Base-by-base conservation (phyloP, 2,113 vertebrate genomes). In the Brachyhypopomus occidentalis region DNA sequence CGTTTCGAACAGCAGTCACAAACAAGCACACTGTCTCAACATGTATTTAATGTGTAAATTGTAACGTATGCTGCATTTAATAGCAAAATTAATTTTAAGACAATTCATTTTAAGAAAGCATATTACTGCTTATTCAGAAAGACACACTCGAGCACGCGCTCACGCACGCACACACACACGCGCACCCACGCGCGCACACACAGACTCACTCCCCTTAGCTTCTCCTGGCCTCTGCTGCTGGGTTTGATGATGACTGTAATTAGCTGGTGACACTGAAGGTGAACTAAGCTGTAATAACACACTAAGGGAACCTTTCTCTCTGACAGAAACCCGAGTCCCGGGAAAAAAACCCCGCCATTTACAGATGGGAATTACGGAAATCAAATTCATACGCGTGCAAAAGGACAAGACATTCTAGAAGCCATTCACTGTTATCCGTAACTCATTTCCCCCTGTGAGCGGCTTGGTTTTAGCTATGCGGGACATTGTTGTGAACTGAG, bases 211-310 rank as follows among this genome's bases (percentile, higher is more conserved):
- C 67, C 4, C 22, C 8, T 36, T 73, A 38, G 73, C 70, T 73
- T 83, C 45, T 45, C 20, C 38, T 80, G 84, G 74, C 63, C 74
- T 48, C 48, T 63, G 52, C 27, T 67, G 14, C 74, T 16, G 81
- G 74, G 67, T 83, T 83, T 70, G 81, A 73, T 74, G 78, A 86
- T 86, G 76, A 86, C 81, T 86, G 78, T 86, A 83, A 86, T 86
- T 86, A 83, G 78, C 71, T 71, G 48, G 74, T 77, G 78, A 83
- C 81, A 83, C 78, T 75, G 30, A 71, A 86, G 84, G 84, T 86
- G 81, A 85, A 66, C 66, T 52, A 23, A 66, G 45, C 80, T 77
- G 59, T 86, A 86, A 83, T 86, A 81, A 86, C 84, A 75, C 74
- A 71, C 77, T 74, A 63, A 72, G 72, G 70, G 73, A 74, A 72